These are phyloP conservation scores for Rhizomys pruinosus DNA, from an alignment of 2,113 vertebrate genomes.

Conservation along the genomic window DNA sequence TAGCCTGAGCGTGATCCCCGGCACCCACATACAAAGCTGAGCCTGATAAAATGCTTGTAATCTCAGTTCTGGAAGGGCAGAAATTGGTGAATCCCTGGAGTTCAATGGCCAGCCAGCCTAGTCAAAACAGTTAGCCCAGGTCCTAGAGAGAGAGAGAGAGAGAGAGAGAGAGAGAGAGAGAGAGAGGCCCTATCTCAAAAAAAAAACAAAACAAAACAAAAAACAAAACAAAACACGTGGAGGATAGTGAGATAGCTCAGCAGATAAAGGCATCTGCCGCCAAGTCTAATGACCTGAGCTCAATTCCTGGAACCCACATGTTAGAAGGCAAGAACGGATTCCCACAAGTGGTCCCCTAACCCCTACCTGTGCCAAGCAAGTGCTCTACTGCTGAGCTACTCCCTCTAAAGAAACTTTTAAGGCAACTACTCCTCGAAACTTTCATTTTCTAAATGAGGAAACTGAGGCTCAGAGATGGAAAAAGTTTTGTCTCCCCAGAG, in stretches of 20 bases:
- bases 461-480: conserved; percentile 17
- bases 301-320: not conserved
- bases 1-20: not conserved
- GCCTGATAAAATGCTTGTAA: not conserved
- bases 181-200: not conserved
- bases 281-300: not conserved
- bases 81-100: no score
- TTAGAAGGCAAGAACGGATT: not conserved
- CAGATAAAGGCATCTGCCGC: not conserved
- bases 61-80: not conserved
- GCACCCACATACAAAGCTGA: not conserved
- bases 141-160: not conserved
- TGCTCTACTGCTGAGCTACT: not conserved
- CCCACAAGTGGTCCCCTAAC: not conserved
- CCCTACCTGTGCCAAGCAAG: not conserved
- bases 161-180: no score
- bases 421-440: not conserved
- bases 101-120: not conserved
- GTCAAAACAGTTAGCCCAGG: no score
- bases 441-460: conserved; percentile 41
- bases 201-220: no score
- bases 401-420: not conserved
- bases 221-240: no score
- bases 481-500: not conserved
- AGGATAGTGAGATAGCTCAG: no score